Evolutionary conservation across 2,888 invertebrate genomes (phyloP), one percentile per base, ranked within the genome.

Genomic region (Campoplex nolae): DNA sequence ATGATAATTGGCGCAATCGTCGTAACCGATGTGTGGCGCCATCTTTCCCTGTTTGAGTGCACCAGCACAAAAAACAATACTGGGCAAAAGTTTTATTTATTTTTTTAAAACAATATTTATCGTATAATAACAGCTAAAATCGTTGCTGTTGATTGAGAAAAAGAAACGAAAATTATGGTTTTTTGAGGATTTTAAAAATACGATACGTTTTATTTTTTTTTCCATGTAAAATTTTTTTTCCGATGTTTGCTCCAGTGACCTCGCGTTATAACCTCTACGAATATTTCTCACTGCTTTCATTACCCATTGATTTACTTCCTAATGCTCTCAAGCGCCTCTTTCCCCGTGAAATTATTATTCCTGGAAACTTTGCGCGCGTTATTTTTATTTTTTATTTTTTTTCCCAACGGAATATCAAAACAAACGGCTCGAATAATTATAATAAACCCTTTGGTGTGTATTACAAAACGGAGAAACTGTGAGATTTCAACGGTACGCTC

Each of bases 391-490:
- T 23, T 23, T 23, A 23, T 32, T 48, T 28, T 42, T 48, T n/a
- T 70, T 70, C 70, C 70, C 70, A 70, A 42, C 70, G 70, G 70
- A 1, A 13, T 11, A 45, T 70, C 23, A 13, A n/a, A 45, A 28
- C 51, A 73, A 48, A 73, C 32, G 32, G 3, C 28, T 67, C 16
- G 67, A 73, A 67, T 42, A 73, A 74, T 56, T 65, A 83, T 68
- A 84, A 84, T 35, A 56, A 81, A 80, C 38, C 16, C 1, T 23
- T 23, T 23, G 23, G 71, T 32, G 35, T 6, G n/a, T 54, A 79
- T 78, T 70, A 56, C 82, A 56, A 78, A 85, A 83, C 73, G 77
- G 85, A 78, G 85, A 85, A 85, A 85, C 82, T 85, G 77, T 85
- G 83, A 73, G 78, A 85, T 78, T 78, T 68, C 38, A 67, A 67